phyloP scores from a whole-genome alignment of 2,113 vertebrate genomes.

The Phodopus roborovskii region DNA sequence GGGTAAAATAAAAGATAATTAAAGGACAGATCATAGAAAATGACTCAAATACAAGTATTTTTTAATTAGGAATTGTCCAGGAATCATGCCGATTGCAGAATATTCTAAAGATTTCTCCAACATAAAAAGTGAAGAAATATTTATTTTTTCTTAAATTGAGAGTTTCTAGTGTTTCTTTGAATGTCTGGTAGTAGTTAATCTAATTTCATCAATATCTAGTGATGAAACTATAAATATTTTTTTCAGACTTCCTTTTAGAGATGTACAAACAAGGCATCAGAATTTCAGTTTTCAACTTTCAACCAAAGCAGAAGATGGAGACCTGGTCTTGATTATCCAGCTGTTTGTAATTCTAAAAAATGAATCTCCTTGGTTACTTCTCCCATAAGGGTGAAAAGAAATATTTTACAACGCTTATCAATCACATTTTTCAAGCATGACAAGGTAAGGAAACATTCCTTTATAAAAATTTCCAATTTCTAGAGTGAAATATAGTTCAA shows the following conservation, averaged over 20 bases:
- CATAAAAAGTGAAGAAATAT: background rate
- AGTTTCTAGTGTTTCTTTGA: conserved; percentile 39
- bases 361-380: conserved; percentile 18
- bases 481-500: conserved; percentile 49
- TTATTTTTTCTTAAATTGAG: conserved; percentile 2
- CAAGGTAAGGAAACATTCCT: conserved; percentile 38
- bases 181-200: conserved; percentile 35
- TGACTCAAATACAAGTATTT: background rate
- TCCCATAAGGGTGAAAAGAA: background rate
- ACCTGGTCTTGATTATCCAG: conserved; percentile 37
- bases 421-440: conserved; percentile 68
- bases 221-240: conserved; percentile 64
- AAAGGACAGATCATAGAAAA: conserved; percentile 2
- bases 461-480: conserved; percentile 62
- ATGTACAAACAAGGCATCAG: conserved; percentile 49
- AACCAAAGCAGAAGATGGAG: conserved; percentile 31
- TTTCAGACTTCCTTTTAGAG: conserved; percentile 7
- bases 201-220: conserved; percentile 61
- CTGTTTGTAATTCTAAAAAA: conserved; percentile 69
- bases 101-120: conserved; percentile 50
- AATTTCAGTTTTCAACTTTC: conserved; percentile 56
- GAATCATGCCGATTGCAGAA: background rate
- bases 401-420: conserved; percentile 68
- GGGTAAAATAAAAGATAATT: background rate
- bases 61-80: background rate